Base-by-base conservation (phyloP, 2,888 invertebrate species). In the Ochropacha duplaris region DNA sequence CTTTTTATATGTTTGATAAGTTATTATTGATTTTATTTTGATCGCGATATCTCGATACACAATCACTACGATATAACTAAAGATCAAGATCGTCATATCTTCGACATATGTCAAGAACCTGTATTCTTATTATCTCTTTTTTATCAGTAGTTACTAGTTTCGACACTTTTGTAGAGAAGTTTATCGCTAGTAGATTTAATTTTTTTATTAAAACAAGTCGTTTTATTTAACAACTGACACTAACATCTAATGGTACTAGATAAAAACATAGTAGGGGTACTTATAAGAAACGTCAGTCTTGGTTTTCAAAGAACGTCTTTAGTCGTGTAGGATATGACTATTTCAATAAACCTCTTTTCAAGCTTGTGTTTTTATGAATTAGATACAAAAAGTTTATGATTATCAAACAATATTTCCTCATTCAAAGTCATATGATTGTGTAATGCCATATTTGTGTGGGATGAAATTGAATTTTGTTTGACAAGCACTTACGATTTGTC, bases 401-500 rank as follows among this genome's bases (percentile, higher is more conserved):
- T 19, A 44, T 19, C n/a, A 44, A n/a, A 44, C 5, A 5, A 19
- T n/a, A 39, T 44, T 44, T 44, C 44, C 44, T 44, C 19, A 44
- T 44, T 19, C 19, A 44, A 19, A n/a, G 16, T 11, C 16, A n/a
- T n/a, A n/a, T 26, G 19, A 22, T 22, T 8, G 22, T 19, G 14
- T 31, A 31, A 52, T 31, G 22, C 31, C 6, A 12, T 34, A 12
- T 19, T 34, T 19, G 52, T 52, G 52, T 31, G 19, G 22, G 52
- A 52, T 22, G 11, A 31, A 31, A 52, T 52, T 52, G 8, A 34
- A 19, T 11, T 52, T 19, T 52, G 14, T 52, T 52, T 52, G 52
- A 14, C 52, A 51, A 28, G 16, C 51, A 28, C 28, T 51, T 51
- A 51, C 28, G 16, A 19, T 52, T 34, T 34, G 34, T 22, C 8